Evolutionary conservation across 2,888 invertebrate species (phyloP).

Genomic region (Cryptophagus acutangulus): DNA sequence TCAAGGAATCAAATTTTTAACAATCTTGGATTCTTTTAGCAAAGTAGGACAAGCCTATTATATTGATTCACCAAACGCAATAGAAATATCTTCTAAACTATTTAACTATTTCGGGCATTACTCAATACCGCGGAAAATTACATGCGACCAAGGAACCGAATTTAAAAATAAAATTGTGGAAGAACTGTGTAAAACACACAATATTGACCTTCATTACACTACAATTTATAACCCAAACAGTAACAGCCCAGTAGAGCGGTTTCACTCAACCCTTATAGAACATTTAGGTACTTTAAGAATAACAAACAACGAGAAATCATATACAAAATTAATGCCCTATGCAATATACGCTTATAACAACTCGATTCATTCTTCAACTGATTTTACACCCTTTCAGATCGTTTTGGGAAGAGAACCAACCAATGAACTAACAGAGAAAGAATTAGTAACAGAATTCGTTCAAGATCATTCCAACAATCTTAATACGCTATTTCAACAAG

Average conservation of each 20-base stretch:
- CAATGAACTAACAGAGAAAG: not conserved
- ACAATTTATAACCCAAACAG: not conserved
- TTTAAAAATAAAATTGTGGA: constrained; percentile 3
- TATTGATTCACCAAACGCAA: not conserved
- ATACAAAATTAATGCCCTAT: not conserved
- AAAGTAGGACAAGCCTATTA: constrained; percentile 5
- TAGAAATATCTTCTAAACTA: not conserved
- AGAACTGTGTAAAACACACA: constrained; percentile 4
- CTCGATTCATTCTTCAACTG: constrained; percentile 4
- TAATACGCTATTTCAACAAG: not conserved
- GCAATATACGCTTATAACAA: constrained; percentile 3
- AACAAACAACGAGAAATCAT: not conserved
- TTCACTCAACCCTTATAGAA: constrained; percentile 5
- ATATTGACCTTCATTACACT: constrained; percentile 4
- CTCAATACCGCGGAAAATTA: not conserved
- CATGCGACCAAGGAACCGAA: constrained; percentile 3
- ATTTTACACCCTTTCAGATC: constrained; percentile 4
- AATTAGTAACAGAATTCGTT: not conserved
- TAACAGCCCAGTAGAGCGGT: constrained; percentile 2
- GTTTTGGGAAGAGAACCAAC: not conserved
- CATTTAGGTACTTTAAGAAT: not conserved
- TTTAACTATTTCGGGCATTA: not conserved
- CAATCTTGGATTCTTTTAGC: constrained; percentile 3
- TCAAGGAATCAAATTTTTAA: constrained; percentile 1
- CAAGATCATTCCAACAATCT: not conserved